Evolutionary conservation across 2,113 vertebrate species (phyloP).

Genomic region (Numida meleagris): DNA sequence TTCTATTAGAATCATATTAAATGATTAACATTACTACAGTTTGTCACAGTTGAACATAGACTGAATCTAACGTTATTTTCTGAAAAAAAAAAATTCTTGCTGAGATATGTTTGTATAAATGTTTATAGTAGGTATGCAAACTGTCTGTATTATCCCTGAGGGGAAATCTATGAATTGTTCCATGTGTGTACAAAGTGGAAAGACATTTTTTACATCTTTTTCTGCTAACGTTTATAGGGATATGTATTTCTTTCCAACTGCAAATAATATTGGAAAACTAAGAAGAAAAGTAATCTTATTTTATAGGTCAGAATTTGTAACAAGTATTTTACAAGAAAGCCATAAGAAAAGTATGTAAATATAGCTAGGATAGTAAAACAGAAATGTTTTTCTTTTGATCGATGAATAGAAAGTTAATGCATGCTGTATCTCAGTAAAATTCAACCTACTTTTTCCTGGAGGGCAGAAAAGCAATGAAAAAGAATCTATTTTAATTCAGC

Average conservation of each 20-base stretch:
- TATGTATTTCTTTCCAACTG: background rate
- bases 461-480: background rate
- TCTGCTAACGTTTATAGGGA: background rate
- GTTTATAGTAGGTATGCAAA: background rate
- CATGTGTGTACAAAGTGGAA: background rate
- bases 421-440: background rate
- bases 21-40: background rate
- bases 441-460: background rate
- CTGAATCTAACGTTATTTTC: background rate
- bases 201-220: background rate
- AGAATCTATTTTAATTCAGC: background rate
- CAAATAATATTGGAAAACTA: background rate
- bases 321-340: background rate
- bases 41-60: background rate
- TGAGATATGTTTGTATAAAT: background rate
- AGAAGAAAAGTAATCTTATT: background rate
- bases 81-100: background rate
- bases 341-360: background rate
- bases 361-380: background rate
- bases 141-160: background rate
- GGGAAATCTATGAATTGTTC: background rate
- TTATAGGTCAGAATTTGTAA: background rate
- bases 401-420: background rate
- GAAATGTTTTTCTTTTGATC: background rate
- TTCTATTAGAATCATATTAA: too few relatives aligned